Base-by-base conservation (phyloP, 2,113 vertebrate genomes). In the Perca schrenkii region DNA sequence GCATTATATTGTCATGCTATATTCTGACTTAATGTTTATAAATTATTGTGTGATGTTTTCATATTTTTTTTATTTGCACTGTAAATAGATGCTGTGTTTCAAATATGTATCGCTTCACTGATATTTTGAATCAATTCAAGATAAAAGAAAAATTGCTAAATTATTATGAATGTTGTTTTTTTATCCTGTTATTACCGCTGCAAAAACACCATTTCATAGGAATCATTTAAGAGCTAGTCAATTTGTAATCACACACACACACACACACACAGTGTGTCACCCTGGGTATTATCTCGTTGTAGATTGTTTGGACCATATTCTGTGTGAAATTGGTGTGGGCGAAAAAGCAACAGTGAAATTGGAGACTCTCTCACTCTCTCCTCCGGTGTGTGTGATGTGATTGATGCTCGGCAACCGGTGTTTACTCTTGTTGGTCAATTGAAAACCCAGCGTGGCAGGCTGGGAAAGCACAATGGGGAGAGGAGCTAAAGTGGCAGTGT, bases 381-480 rank as follows among this genome's bases (percentile, higher is more conserved):
- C 58, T 76, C 74, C 68, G 47, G 64, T 89, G 88, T 80, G 83
- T 92, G 86, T 88, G 88, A 90, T 82, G 92, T 93, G 93, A 94
- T 94, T 93, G 93, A 94, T 93, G 91, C 91, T 84, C 79, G 70
- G 87, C 85, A 94, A 92, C 90, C 77, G 71, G 91, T 94, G 93
- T 94, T 93, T 94, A 94, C 93, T 91, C 87, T 90, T 90, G 90
- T 88, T 89, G 89, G 86, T 89, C 93, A 94, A 92, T 93, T 94
- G 92, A 89, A 92, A 94, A 91, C 57, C 68, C 88, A 83, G 88
- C 64, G 56, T 92, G 90, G 84, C 88, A 83, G 90, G 85, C 86
- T 70, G 87, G 75, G 81, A 85, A 80, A 89, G 90, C 89, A 91
- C 90, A 91, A 92, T 86, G 80, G 83, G 67, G 81, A 91, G 89